A percentile compares a stretch with the other conserved stretches of the same genome.
Conservation (phyloP, 2,888 invertebrate species). For the Eupithecia inturbata region DNA sequence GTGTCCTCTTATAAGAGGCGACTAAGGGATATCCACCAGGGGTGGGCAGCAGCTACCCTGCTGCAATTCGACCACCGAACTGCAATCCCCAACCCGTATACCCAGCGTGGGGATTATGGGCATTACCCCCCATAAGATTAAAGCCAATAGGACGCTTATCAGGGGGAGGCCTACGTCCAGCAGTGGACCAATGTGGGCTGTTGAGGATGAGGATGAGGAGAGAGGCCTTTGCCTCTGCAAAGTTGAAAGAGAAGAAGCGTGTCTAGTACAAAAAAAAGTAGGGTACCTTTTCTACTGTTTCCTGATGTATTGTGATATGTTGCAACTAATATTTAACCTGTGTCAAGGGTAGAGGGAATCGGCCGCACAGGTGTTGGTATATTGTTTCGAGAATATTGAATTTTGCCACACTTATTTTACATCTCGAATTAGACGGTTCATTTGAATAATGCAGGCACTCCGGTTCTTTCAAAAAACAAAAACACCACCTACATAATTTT, state of each 20-base stretch:
- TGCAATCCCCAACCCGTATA: too few species aligned
- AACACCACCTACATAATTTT: not conserved
- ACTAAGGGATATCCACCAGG: too few species aligned
- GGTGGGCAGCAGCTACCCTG: too few species aligned
- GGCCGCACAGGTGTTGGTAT: conserved; percentile 65
- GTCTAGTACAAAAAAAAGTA: not conserved
- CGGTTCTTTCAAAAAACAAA: not conserved
- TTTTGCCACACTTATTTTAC: conserved; percentile 70
- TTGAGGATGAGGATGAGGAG: too few species aligned
- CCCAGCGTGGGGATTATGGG: too few species aligned
- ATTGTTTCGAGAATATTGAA: conserved; percentile 75
- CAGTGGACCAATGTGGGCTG: too few species aligned
- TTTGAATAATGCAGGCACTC: conserved; percentile 52
- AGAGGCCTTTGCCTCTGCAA: not conserved
- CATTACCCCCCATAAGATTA: too few species aligned
- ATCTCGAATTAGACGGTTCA: conserved; percentile 65
- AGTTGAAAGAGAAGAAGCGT: not conserved
- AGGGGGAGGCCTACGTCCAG: too few species aligned
- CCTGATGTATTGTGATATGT: not conserved
- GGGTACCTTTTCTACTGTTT: conserved; percentile 18
- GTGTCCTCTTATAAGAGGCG: too few species aligned
- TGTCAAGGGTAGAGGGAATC: conserved; percentile 55
- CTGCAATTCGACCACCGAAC: too few species aligned
- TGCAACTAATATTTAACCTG: conserved; percentile 22
- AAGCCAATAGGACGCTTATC: too few species aligned